Conservation (phyloP, 1,140 invertebrate species). For the Bombus difficillimus region DNA sequence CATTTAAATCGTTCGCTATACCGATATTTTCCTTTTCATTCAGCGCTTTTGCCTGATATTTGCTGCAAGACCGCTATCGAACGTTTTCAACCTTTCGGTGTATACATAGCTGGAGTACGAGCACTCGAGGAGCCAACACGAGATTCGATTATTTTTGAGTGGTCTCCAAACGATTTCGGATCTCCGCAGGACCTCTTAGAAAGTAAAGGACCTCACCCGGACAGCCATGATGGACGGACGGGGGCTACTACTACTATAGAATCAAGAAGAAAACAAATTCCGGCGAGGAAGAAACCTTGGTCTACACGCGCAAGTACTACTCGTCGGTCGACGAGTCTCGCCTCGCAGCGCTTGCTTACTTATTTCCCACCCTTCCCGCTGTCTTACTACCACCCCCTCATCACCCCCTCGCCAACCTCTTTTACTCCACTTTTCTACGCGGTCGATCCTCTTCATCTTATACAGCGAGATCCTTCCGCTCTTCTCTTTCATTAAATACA, state of each 20-base stretch:
- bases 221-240: not conserved
- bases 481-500: conserved; percentile 79
- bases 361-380: conserved; percentile 58
- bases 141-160: conserved; percentile 76
- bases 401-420: conserved; percentile 26
- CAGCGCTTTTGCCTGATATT: not conserved
- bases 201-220: not conserved
- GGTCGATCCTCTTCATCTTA: conserved; percentile 74
- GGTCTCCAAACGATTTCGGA: conserved; percentile 62
- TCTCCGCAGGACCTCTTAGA: conserved; percentile 50
- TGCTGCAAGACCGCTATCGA: not conserved
- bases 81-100: not conserved
- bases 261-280: conserved; percentile 66
- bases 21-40: not conserved
- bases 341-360: conserved; percentile 48
- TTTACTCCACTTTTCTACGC: conserved; percentile 64
- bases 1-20: not conserved
- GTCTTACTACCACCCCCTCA: not conserved
- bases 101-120: not conserved
- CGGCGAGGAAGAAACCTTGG: conserved; percentile 36
- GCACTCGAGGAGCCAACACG: conserved; percentile 47
- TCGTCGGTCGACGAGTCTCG: conserved; percentile 17
- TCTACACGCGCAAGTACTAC: not conserved
- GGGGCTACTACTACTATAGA: not conserved
- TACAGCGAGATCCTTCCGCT: conserved; percentile 54